Evolutionary conservation across 2,113 vertebrate genomes (phyloP), one percentile per base, ranked within the genome.

Genomic region (Axis porcinus): DNA sequence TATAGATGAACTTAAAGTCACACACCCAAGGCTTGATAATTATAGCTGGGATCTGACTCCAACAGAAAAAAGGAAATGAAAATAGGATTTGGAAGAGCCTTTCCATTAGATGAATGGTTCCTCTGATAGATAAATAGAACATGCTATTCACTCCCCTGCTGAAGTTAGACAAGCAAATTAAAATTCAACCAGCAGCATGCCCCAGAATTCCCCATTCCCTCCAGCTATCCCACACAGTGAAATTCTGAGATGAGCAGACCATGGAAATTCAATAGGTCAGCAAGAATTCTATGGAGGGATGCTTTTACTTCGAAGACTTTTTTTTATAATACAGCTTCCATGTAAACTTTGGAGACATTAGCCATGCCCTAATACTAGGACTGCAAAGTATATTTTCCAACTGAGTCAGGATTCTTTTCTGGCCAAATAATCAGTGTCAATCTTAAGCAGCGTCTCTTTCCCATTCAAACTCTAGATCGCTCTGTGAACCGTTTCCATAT

Each of bases 51-150:
- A n/a, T 54, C 11, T 9, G 2, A n/a, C 36, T 83, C 81, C 95
- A 98, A 52, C 7, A 92, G 57, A 8, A 92, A 82, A 64, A 97
- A 17, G 55, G 84, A 5, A 94, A 82, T 84, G 54, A 36, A 97
- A 92, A 82, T n/a, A 96, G 74, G 27, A 93, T 76, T 92, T 40
- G 40, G 58, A 87, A 91, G 70, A 50, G 17, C 25, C 12, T 93
- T 74, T 60, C 15, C 11, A 54, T 54, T 3, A 58, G 25, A 82
- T 23, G 23, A 95, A 85, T 33, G 74, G 25, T n/a, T 88, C 30
- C 84, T 87, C 21, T 87, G 36, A 82, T 7, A 81, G 52, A 82
- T 14, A 96, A 52, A 85, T 0, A 95, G 14, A 91, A 91, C 8
- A 14, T n/a, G n/a, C 12, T 45, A 86, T 50, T 83, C 55, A 54